A percentile compares a stretch with the other conserved stretches of the same genome.
phyloP scores from a whole-genome alignment of 2,113 vertebrate genomes.

The Hyperopisus bebe region DNA sequence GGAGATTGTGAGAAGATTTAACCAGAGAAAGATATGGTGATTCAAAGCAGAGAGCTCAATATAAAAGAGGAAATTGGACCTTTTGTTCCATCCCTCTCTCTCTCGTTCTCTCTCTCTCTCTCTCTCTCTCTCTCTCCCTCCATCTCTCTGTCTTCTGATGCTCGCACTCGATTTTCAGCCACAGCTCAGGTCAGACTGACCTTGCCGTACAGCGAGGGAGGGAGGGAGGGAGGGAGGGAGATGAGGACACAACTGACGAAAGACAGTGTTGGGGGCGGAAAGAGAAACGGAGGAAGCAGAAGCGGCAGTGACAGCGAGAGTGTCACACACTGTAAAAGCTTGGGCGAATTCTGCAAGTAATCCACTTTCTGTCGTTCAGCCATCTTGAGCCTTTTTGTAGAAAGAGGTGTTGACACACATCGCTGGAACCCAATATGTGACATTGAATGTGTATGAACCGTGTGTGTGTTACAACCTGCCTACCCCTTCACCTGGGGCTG shows the following conservation, averaged over 20 bases:
- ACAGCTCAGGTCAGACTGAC: slow-evolving; percentile 40
- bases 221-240: not conserved
- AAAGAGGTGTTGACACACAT: not conserved
- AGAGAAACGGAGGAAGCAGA: not conserved
- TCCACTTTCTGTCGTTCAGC: not conserved
- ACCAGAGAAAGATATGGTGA: not conserved
- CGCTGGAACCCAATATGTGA: not conserved
- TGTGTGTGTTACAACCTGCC: not conserved
- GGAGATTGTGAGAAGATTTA: not conserved
- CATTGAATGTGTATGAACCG: not conserved
- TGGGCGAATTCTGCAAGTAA: not conserved
- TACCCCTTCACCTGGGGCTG: not conserved
- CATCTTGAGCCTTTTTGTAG: not conserved
- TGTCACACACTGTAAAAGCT: not conserved
- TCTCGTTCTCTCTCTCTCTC: not conserved
- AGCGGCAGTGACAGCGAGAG: not conserved
- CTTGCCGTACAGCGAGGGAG: slow-evolving; percentile 32
- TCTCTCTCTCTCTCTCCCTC: not conserved
- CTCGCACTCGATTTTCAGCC: not conserved
- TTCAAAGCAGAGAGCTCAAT: not conserved
- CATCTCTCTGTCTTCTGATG: not conserved
- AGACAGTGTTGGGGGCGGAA: not conserved
- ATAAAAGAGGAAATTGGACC: not conserved
- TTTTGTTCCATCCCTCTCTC: not conserved
- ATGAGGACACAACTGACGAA: slow-evolving; percentile 11